phyloP scores from a whole-genome alignment of 2,888 invertebrate species.

The Alentia gelatinosa region DNA sequence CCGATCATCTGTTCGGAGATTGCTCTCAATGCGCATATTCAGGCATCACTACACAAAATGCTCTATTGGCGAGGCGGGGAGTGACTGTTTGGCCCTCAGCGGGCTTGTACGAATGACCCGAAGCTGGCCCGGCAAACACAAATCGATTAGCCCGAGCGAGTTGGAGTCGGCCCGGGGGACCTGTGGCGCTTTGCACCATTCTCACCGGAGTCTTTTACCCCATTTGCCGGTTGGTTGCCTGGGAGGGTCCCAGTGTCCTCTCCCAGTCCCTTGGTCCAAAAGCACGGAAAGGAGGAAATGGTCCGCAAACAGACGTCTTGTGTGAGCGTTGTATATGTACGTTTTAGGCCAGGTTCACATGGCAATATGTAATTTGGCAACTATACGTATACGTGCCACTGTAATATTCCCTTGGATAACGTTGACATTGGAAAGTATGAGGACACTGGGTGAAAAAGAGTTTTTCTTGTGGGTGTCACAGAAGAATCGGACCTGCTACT shows the following conservation, averaged over 20 bases:
- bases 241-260: neutral
- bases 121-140: neutral
- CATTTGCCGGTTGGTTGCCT: neutral
- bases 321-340: too few species aligned
- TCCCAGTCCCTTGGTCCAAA: too few species aligned
- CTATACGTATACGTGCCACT: too few species aligned
- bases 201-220: neutral
- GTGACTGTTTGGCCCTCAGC: neutral
- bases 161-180: neutral
- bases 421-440: too few species aligned
- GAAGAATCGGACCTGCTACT: too few species aligned
- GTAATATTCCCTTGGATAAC: too few species aligned
- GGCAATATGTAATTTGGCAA: too few species aligned
- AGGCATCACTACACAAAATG: neutral
- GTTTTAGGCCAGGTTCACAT: too few species aligned
- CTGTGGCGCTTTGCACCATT: neutral
- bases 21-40: neutral
- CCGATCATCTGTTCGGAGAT: neutral
- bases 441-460: too few species aligned
- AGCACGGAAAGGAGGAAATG: too few species aligned
- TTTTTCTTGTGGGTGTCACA: too few species aligned
- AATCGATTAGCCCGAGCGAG: neutral
- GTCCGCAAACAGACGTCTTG: too few species aligned
- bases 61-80: neutral
- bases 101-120: neutral